Base-by-base conservation (phyloP, 1,140 invertebrate genomes). In the Nebria ingens region DNA sequence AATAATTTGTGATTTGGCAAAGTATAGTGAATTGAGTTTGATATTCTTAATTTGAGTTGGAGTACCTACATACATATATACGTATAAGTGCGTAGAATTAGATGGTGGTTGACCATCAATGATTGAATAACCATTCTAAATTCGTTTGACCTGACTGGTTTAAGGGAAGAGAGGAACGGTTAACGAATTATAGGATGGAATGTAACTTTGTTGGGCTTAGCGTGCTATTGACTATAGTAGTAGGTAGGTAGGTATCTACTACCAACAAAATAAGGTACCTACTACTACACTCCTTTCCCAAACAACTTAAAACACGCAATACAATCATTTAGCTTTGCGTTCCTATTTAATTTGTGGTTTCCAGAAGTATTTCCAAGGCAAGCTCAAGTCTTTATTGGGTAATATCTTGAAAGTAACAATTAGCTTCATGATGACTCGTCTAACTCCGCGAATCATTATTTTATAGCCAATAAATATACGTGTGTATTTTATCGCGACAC, bases 261-360 rank as follows among this genome's bases (percentile, higher is more conserved):
- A n/a, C n/a, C n/a, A n/a, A n/a, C n/a, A n/a, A n/a, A n/a, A n/a
- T n/a, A n/a, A n/a, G n/a, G n/a, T n/a, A n/a, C n/a, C n/a, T n/a
- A n/a, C n/a, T n/a, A n/a, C n/a, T n/a, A n/a, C n/a, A n/a, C 53
- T 40, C 29, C 34, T 54, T 54, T 38, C n/a, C n/a, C n/a, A n/a
- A n/a, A 54, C 25, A 38, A 38, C 19, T 38, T 54, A 4, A 54
- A 40, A 54, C 29, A 40, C 19, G 19, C 38, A 54, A 54, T 19
- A 38, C 22, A 38, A 34, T 19, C 15, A 54, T 40, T 54, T 40
- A 54, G 15, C 34, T 38, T 4, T 51, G 11, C 11, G 17, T 2
- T 51, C 15, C 50, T 20, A 51, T 20, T 22, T 20, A 21, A 20
- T 49, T 19, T 51, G 21, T 4, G 19, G 50, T 19, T 20, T 19